A percentile compares a stretch with the other conserved stretches of the same genome.
Conservation (phyloP, 2,888 invertebrate species). For the Drosophila fungiperda region DNA sequence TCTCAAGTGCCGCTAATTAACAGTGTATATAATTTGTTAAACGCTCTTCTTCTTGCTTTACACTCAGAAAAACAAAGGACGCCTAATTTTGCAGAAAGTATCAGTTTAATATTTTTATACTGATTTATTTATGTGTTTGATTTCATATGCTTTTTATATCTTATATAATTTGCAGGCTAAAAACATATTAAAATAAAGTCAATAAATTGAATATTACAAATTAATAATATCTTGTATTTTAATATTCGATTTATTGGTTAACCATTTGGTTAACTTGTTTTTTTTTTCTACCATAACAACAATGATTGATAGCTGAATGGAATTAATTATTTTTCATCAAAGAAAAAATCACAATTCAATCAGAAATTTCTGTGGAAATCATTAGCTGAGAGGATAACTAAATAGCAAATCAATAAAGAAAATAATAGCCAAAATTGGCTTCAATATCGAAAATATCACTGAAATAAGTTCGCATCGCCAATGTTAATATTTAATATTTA, state of each 20-base stretch:
- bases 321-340: background rate
- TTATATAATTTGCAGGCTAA: background rate
- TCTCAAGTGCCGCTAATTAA: constrained; percentile 7
- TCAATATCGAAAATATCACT: background rate
- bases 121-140: background rate
- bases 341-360: background rate
- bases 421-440: background rate
- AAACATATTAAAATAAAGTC: background rate
- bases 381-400: background rate
- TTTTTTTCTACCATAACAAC: background rate
- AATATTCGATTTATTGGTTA: background rate
- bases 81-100: too few relatives aligned
- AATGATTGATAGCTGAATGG: background rate
- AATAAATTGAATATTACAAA: background rate
- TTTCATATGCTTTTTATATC: background rate
- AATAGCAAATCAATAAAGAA: background rate
- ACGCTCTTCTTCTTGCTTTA: too few relatives aligned
- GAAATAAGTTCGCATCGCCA: background rate
- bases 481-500: constrained; percentile 71
- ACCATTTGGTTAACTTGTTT: background rate
- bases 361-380: background rate
- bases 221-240: background rate
- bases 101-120: too few relatives aligned
- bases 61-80: too few relatives aligned
- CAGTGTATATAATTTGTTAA: background rate